Percentiles rank a stretch among this genome's conserved stretches.
Evolutionary conservation across 2,113 vertebrate species (phyloP).

Genomic region (Equus quagga): DNA sequence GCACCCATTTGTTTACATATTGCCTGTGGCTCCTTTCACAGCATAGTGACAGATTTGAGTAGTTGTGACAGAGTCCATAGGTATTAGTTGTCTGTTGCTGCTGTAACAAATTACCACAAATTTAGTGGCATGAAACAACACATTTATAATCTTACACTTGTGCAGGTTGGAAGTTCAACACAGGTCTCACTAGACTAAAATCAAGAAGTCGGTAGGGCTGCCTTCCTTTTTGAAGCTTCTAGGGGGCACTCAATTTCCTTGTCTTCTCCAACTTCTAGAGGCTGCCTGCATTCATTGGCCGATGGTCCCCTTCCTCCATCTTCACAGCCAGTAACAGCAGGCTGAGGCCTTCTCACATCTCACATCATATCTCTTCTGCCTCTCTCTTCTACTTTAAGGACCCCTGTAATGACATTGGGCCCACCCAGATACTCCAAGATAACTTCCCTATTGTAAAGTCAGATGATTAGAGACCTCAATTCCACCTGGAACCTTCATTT

Average conservation of each 20-base stretch:
- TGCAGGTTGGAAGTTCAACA: neutral
- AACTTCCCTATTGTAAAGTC: neutral
- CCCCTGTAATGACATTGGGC: neutral
- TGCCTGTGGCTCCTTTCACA: neutral
- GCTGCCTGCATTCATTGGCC: neutral
- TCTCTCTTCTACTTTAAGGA: neutral
- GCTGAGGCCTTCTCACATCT: neutral
- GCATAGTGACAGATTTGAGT: neutral
- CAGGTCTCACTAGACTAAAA: neutral
- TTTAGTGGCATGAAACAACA: neutral
- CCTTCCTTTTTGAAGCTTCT: neutral
- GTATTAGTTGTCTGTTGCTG: neutral
- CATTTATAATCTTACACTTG: neutral
- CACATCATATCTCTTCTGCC: neutral
- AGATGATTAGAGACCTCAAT: neutral
- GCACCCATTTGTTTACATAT: neutral
- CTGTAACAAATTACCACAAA: neutral
- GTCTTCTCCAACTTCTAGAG: neutral
- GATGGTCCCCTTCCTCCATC: fast-evolving
- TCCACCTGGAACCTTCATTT: neutral
- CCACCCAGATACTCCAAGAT: neutral
- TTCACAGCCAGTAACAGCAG: neutral
- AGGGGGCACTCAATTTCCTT: neutral
- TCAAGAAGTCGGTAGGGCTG: neutral
- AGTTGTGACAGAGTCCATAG: neutral